Percentiles rank a stretch among this genome's conserved stretches.
phyloP scores from a whole-genome alignment of 1,140 invertebrate genomes.

The Pseudachorutes palmiensis region DNA sequence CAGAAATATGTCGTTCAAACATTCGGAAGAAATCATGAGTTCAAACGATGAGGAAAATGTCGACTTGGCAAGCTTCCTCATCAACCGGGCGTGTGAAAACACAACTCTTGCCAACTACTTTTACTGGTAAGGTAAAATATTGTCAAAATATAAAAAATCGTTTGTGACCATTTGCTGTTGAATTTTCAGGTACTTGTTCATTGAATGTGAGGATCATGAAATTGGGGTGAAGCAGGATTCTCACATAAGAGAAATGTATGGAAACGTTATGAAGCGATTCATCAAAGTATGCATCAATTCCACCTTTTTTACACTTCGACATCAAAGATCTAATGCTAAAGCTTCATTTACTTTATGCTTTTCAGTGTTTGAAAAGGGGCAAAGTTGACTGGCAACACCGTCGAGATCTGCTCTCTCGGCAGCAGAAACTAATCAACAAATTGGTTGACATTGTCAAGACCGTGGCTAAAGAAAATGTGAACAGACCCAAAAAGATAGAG shows the following conservation, averaged over 20 bases:
- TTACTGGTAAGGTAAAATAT: constrained; percentile 83
- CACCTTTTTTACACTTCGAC: not conserved
- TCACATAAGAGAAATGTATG: constrained; percentile 73
- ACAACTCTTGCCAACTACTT: constrained; percentile 87
- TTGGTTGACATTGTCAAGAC: constrained; percentile 81
- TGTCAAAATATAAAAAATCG: no score
- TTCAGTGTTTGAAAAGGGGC: constrained; percentile 47
- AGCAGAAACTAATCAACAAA: constrained; percentile 84
- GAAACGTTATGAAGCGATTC: constrained; percentile 80
- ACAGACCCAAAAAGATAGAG: constrained; percentile 84
- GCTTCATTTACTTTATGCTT: constrained; percentile 15
- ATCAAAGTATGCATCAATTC: constrained; percentile 46
- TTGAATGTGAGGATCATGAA: constrained; percentile 76
- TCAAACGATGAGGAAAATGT: constrained; percentile 24
- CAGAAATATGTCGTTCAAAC: not conserved
- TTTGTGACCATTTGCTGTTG: not conserved
- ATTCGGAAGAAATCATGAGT: not conserved
- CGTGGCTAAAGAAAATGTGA: constrained; percentile 84
- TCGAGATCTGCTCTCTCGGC: constrained; percentile 62
- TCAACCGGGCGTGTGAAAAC: constrained; percentile 80
- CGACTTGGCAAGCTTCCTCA: constrained; percentile 85
- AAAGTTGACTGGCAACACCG: constrained; percentile 60
- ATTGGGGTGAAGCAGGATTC: constrained; percentile 61
- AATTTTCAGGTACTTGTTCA: constrained; percentile 62
- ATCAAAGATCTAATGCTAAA: not conserved